A percentile compares a stretch with the other conserved stretches of the same genome.
Evolutionary conservation across 2,797 vertebrate species (phyloP).

Genomic region (Anniella stebbinsi): DNA sequence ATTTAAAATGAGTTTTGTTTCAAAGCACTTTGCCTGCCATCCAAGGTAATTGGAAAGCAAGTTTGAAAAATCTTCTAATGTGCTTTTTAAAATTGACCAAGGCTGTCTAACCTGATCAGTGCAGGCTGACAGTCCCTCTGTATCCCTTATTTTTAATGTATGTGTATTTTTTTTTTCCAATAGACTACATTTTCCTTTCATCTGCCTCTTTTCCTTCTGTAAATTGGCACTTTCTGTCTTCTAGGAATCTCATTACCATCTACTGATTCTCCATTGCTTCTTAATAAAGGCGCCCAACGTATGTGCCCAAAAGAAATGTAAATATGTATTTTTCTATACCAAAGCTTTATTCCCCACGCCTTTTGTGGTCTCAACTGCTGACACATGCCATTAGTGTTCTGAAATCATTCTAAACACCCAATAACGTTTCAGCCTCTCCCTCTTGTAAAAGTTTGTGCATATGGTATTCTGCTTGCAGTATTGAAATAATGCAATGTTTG

Average conservation of each 20-base stretch:
- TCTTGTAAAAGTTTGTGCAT: slow-evolving; percentile 45
- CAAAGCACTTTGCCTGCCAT: slow-evolving; percentile 73
- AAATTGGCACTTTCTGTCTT: slow-evolving; percentile 81
- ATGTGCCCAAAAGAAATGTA: slow-evolving; percentile 62
- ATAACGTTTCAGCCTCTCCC: slow-evolving; percentile 45
- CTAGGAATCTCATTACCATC: slow-evolving; percentile 75
- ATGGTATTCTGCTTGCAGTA: slow-evolving; percentile 16
- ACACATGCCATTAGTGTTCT: slow-evolving; percentile 65
- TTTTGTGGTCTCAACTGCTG: slow-evolving; percentile 65
- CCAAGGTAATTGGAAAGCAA: slow-evolving; percentile 79
- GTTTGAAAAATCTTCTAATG: slow-evolving; percentile 79
- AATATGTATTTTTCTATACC: slow-evolving; percentile 65
- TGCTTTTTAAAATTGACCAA: slow-evolving; percentile 79
- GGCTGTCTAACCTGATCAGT: slow-evolving; percentile 76
- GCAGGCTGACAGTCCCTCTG: slow-evolving; percentile 71
- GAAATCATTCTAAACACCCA: slow-evolving; percentile 66
- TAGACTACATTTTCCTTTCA: slow-evolving; percentile 71
- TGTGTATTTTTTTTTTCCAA: slow-evolving; percentile 61
- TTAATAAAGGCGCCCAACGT: slow-evolving; percentile 65
- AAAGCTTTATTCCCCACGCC: slow-evolving; percentile 58
- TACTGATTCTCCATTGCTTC: slow-evolving; percentile 69
- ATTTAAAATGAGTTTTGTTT: slow-evolving; percentile 79
- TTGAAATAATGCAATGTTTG: slow-evolving; percentile 14
- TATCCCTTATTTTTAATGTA: slow-evolving; percentile 75
- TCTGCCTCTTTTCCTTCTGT: slow-evolving; percentile 68